Conservation (phyloP, 2,113 vertebrate genomes). For the Chascanopsetta lugubris region DNA sequence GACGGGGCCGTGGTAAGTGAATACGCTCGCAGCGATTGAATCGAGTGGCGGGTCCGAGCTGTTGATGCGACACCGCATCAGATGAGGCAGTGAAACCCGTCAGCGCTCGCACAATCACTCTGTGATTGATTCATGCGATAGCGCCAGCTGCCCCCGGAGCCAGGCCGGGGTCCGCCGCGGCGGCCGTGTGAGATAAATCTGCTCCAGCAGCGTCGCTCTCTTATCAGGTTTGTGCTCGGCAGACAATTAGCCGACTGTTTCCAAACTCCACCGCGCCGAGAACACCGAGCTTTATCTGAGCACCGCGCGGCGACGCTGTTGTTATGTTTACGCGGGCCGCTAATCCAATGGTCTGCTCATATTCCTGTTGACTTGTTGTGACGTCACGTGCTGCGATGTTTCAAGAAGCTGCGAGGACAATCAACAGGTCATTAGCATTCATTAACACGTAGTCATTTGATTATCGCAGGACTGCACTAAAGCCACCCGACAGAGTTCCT, state of each 20-base stretch:
- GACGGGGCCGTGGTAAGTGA: conserved; percentile 21
- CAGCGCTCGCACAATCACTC: conserved; percentile 11
- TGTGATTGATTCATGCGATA: conserved; percentile 42
- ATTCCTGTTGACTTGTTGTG: too few species aligned
- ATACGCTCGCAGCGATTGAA: conserved; percentile 39
- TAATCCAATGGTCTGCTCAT: too few species aligned
- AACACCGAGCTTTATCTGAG: too few species aligned
- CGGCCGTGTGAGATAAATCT: background rate
- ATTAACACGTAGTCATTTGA: too few species aligned
- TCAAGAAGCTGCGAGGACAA: too few species aligned
- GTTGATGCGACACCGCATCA: conserved; percentile 38
- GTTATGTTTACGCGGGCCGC: too few species aligned
- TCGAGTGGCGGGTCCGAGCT: conserved; percentile 29
- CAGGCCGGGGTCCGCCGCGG: background rate
- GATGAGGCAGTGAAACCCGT: conserved; percentile 28
- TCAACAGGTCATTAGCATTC: too few species aligned
- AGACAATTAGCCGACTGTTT: background rate
- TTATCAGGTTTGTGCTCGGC: background rate
- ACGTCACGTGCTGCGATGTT: too few species aligned
- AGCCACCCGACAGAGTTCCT: too few species aligned
- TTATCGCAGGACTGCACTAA: too few species aligned
- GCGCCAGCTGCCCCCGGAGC: background rate
- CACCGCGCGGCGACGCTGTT: background rate
- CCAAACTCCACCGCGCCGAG: background rate
- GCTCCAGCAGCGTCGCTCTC: background rate